phyloP scores from a whole-genome alignment of 1,140 invertebrate species.

The Bombus affinis region DNA sequence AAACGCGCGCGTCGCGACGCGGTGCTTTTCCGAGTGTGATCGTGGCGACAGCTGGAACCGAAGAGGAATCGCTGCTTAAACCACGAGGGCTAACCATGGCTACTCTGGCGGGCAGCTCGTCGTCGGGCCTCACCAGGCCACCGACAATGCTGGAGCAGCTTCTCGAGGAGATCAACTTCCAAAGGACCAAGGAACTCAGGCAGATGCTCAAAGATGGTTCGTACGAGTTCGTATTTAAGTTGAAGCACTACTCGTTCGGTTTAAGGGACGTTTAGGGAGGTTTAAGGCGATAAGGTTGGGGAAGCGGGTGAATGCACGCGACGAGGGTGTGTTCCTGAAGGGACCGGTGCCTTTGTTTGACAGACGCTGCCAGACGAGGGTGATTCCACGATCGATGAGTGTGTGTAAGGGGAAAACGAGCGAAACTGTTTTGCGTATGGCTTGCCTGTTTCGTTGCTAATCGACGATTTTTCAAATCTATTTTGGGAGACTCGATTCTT shows the following conservation, averaged over 20 bases:
- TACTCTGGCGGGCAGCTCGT: conserved; percentile 73
- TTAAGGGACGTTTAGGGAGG: not conserved
- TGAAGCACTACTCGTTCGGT: too few species aligned
- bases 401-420: conserved; percentile 20
- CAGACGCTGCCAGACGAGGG: conserved; percentile 13
- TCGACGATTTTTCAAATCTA: not conserved
- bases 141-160: conserved; percentile 92
- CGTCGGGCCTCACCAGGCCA: conserved; percentile 84
- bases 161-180: conserved; percentile 94
- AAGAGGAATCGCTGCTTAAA: conserved; percentile 7
- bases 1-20: not conserved
- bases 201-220: conserved; percentile 93
- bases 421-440: too few species aligned
- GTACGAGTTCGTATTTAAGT: conserved; percentile 48
- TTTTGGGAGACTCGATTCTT: not conserved
- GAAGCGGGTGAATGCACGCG: not conserved
- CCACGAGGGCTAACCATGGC: conserved; percentile 67
- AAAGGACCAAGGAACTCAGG: conserved; percentile 93
- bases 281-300: not conserved
- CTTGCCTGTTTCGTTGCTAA: not conserved
- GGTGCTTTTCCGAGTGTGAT: not conserved
- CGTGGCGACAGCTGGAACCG: conserved; percentile 18
- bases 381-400: conserved; percentile 46
- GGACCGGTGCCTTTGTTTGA: conserved; percentile 24
- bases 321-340: conserved; percentile 26